Conservation (phyloP, 2,113 vertebrate genomes). For the Setophaga petechia region DNA sequence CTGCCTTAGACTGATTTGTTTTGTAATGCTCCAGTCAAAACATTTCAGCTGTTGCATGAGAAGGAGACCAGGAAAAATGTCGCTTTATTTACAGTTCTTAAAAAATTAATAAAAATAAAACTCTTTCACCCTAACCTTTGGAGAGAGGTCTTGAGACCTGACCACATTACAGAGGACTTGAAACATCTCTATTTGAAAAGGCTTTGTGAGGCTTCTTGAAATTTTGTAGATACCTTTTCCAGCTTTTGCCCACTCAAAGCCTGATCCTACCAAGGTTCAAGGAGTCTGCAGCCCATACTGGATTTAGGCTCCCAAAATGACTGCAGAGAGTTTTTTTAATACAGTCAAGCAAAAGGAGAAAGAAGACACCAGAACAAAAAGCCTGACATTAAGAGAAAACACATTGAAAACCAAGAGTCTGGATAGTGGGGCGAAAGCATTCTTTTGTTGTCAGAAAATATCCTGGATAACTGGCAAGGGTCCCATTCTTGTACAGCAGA, state of each 20-base stretch:
- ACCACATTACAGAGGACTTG: neutral
- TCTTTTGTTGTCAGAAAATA: neutral
- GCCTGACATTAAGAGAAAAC: neutral
- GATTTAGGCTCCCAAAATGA: neutral
- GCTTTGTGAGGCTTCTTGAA: neutral
- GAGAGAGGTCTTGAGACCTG: neutral
- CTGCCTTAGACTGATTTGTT: conserved; percentile 30
- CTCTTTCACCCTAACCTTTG: neutral
- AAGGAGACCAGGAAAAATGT: conserved; percentile 2
- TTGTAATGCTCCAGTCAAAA: conserved; percentile 43
- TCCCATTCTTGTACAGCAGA: neutral
- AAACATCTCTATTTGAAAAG: neutral
- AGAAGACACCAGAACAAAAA: neutral
- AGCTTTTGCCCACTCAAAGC: neutral
- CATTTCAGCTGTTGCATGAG: conserved; percentile 26
- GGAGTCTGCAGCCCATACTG: neutral
- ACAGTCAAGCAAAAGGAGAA: neutral
- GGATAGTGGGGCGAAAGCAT: neutral
- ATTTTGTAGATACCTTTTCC: neutral
- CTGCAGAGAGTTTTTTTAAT: neutral
- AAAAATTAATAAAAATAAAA: neutral
- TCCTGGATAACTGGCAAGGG: neutral
- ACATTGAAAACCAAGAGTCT: neutral
- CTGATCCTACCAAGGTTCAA: neutral
- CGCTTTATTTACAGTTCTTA: neutral